Evolutionary conservation across 1,140 invertebrate genomes (phyloP), one percentile per base, ranked within the genome.

Genomic region (Bicyclus anynana): DNA sequence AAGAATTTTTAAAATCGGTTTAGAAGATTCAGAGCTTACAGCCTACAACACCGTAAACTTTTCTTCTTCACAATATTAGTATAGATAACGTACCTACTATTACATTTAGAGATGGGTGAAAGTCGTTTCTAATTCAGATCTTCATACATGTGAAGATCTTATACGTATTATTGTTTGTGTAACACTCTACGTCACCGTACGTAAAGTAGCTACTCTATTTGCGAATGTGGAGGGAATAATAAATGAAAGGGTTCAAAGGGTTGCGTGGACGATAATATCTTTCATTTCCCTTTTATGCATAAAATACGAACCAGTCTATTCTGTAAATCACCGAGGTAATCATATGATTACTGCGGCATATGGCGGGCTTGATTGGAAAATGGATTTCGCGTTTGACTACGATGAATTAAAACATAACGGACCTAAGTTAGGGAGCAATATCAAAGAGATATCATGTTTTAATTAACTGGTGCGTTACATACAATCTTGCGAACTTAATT

Each of bases 201-300:
- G 49, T 37, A 53, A 59, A 52, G 20, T 52, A 52, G 9, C 29
- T 33, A 33, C 18, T 29, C 35, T 33, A 50, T 54, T 54, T 44
- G 26, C 23, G 47, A 60, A 50, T 44, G 58, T 50, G 46, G 50
- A 60, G 35, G 37, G 58, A 49, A 60, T 60, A 54, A 60, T 50
- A 37, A 53, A 60, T 53, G 46, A 33, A 33, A 38, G 54, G 56
- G 40, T 42, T 42, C 49, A 46, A 52, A 60, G 47, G 52, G 51
- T 54, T 54, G 35, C 37, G 35, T 60, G 51, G 58, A 54, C 37
- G 46, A 60, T 60, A 54, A 52, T 58, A 58, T 58, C 56, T 58
- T 53, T 35, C 46, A 54, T 53, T 53, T 60, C 51, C 58, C 50
- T 53, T 57, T 42, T 53, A 59, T 46, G 20, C 40, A 44, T 44